Percentiles rank a stretch among this genome's conserved stretches.
phyloP scores from a whole-genome alignment of 2,797 vertebrate species.

The Zalophus californianus region DNA sequence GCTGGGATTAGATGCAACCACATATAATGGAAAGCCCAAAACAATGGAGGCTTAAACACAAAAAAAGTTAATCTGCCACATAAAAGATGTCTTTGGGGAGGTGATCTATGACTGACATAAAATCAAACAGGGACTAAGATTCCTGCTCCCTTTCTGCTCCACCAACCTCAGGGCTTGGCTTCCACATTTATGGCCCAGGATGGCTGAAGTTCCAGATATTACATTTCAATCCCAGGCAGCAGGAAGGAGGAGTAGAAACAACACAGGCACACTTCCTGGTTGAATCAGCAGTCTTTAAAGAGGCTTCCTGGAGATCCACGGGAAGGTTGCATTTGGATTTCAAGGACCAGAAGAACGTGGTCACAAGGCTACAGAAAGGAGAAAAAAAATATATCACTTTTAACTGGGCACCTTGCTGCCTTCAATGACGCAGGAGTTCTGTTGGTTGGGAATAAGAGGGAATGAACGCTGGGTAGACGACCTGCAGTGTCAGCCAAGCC shows the following conservation, averaged over 20 bases:
- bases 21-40: not conserved
- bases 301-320: not conserved
- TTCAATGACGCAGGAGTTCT: not conserved
- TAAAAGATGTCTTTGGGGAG: not conserved
- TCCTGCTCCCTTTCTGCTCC: not conserved
- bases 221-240: not conserved
- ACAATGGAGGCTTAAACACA: not conserved
- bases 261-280: not conserved
- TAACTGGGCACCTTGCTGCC: not conserved
- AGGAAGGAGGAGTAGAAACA: not conserved
- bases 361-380: not conserved
- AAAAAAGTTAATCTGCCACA: not conserved
- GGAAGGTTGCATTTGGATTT: not conserved
- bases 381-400: not conserved
- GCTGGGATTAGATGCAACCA: not conserved
- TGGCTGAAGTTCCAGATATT: not conserved
- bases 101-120: not conserved
- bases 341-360: not conserved
- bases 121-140: not conserved
- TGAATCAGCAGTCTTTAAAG: not conserved
- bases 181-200: not conserved
- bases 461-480: not conserved
- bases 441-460: not conserved
- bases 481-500: not conserved
- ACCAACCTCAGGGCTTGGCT: not conserved